Percentiles rank a stretch among this genome's conserved stretches.
Conservation (phyloP, 2,888 invertebrate genomes). For the Mantis religiosa region DNA sequence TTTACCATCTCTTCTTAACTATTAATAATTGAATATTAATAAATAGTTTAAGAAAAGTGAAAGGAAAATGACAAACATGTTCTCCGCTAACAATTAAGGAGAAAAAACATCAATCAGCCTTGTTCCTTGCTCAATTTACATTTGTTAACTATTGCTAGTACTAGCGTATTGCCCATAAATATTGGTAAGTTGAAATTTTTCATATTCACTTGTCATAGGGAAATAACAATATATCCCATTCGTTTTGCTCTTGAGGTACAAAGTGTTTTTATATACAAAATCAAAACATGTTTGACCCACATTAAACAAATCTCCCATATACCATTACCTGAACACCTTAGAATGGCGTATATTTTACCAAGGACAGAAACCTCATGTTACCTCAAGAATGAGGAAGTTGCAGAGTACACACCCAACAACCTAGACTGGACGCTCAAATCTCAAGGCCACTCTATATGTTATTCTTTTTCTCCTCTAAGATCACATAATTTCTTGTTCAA, state of each 20-base stretch:
- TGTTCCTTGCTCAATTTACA: not conserved
- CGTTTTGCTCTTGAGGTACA: not conserved
- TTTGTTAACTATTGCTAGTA: not conserved
- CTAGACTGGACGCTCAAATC: slow-evolving; percentile 1
- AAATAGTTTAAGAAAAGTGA: not conserved
- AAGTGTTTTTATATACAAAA: not conserved
- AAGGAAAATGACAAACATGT: not conserved
- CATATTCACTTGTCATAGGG: not conserved
- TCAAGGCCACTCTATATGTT: slow-evolving; percentile 3
- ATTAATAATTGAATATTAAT: not conserved
- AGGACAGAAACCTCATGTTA: not conserved
- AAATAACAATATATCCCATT: not conserved
- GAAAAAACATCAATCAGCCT: not conserved
- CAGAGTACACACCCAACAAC: not conserved
- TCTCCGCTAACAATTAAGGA: not conserved
- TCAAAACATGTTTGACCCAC: not conserved
- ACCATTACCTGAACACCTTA: not conserved
- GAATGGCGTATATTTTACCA: not conserved
- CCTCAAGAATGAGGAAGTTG: too few species aligned
- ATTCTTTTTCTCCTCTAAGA: not conserved
- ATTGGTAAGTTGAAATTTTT: not conserved
- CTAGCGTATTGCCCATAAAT: not conserved
- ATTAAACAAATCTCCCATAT: not conserved
- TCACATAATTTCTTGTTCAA: not conserved
- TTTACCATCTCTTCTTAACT: not conserved